Base-by-base conservation (phyloP, 2,797 vertebrate species). In the Urosaurus nigricauda region DNA sequence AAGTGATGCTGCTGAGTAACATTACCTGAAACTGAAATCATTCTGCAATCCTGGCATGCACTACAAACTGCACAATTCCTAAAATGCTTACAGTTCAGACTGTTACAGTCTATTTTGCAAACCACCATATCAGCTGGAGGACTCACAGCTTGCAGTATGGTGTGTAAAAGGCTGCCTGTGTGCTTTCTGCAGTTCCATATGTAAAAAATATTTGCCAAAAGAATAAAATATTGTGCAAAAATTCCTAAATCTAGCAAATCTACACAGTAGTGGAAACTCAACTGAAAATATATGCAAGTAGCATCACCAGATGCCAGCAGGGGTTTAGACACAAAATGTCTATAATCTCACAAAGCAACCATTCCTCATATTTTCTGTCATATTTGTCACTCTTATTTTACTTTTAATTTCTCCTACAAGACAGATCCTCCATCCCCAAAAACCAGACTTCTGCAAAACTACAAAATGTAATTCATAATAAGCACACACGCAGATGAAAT, bases 21-120 rank as follows among this genome's bases (percentile, higher is more conserved):
- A 53, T 71, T 14, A 58, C 32, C 24, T 83, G 53, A 88, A 91
- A 68, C 35, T 73, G 63, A 88, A 0, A 43, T 47, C 78, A 21
- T 75, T 74, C 24, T 35, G 40, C 86, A 32, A 53, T 77, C 91
- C 84, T 84, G 70, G 79, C 26, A 89, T 78, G 29, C 86, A 19
- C 79, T 74, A 79, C 29, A 71, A 47, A 9, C 26, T 85, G 88
- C 40, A 29, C 79, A 83, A 87, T 87, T 88, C 68, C 43, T 29
- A 75, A 35, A 85, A 73, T 80, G 47, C 82, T 75, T 68, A 24
- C 88, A 73, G 35, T 56, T 90, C n/a, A 79, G 14, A n/a, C 21
- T 87, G 37, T 8, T n/a, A 19, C 75, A 51, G 17, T 2, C 43
- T 13, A 51, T 19, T 78, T 26, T 68, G 32, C 60, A 53, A 29